Percentiles rank a stretch among this genome's conserved stretches.
phyloP scores from a whole-genome alignment of 2,113 vertebrate species.

The Hystrix cristata region DNA sequence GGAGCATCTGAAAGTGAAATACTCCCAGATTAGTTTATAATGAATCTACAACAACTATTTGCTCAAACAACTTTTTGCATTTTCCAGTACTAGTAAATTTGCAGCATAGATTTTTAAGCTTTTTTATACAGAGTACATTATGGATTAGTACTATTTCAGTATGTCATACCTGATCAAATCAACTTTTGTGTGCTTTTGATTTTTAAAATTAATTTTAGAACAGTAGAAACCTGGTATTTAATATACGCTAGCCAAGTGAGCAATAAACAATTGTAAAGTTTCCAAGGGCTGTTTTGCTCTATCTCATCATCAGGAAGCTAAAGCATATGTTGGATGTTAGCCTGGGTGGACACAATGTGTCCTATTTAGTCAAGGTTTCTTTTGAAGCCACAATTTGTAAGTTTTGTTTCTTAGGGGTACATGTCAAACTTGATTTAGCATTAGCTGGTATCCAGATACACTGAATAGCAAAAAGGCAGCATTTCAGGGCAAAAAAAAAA shows the following conservation, averaged over 20 bases:
- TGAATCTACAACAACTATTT: not conserved
- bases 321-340: constrained; percentile 99
- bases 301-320: constrained; percentile 93
- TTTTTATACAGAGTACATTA: not conserved
- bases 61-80: not conserved
- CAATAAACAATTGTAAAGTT: constrained; percentile 89
- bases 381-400: constrained; percentile 96
- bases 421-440: constrained; percentile 99
- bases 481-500: constrained; percentile 88
- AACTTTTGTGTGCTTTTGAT: constrained; percentile 4
- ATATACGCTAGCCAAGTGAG: constrained; percentile 85
- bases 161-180: constrained; percentile 15
- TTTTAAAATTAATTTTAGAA: constrained; percentile 70
- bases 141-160: not conserved
- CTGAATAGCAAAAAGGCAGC: constrained; percentile 96
- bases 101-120: not conserved
- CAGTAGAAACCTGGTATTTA: constrained; percentile 66
- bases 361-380: constrained; percentile 98
- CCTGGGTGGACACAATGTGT: constrained; percentile 97
- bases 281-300: constrained; percentile 93
- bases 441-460: constrained; percentile 94
- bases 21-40: not conserved
- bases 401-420: constrained; percentile 98
- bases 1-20: too few relatives aligned
- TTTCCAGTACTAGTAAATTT: not conserved